phyloP scores from a whole-genome alignment of 2,797 vertebrate species.

The Karalla daura region DNA sequence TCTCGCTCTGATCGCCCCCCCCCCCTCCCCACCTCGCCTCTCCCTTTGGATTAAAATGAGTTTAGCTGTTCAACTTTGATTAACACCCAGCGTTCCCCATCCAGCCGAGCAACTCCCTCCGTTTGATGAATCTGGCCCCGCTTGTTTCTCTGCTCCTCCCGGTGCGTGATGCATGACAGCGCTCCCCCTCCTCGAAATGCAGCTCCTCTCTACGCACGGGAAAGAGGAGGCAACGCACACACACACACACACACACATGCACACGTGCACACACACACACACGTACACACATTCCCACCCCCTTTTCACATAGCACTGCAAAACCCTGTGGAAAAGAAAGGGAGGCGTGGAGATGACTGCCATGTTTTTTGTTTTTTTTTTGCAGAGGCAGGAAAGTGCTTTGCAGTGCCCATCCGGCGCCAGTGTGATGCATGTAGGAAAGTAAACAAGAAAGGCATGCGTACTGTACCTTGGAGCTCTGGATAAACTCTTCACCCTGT shows the following conservation, averaged over 20 bases:
- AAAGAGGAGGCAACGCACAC: slow-evolving; percentile 18
- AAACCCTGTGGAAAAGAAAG: slow-evolving; percentile 35
- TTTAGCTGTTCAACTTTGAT: slow-evolving; percentile 68
- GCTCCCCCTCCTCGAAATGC: slow-evolving; percentile 54
- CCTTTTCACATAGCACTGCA: slow-evolving; percentile 29
- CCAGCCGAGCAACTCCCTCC: slow-evolving; percentile 51
- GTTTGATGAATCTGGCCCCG: slow-evolving; percentile 68
- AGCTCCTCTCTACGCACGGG: slow-evolving; percentile 52
- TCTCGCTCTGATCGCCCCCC: slow-evolving; percentile 1
- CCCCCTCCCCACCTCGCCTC: background rate
- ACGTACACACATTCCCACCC: background rate
- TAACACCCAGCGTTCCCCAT: slow-evolving; percentile 54
- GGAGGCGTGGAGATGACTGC: slow-evolving; percentile 5
- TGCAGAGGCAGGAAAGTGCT: slow-evolving; percentile 14
- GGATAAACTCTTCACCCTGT: slow-evolving; percentile 61
- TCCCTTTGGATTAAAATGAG: slow-evolving; percentile 46
- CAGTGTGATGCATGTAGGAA: slow-evolving; percentile 24
- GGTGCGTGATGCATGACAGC: slow-evolving; percentile 61
- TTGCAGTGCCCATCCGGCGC: slow-evolving; percentile 11
- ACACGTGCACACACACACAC: too few relatives aligned
- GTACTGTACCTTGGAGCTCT: slow-evolving; percentile 34
- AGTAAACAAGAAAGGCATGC: slow-evolving; percentile 37
- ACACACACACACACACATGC: too few relatives aligned
- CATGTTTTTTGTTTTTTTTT: background rate
- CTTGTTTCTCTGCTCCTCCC: slow-evolving; percentile 62